These are phyloP conservation scores for Ennomos fuscantarius DNA, from an alignment of 2,888 invertebrate genomes.

Conservation along the genomic window DNA sequence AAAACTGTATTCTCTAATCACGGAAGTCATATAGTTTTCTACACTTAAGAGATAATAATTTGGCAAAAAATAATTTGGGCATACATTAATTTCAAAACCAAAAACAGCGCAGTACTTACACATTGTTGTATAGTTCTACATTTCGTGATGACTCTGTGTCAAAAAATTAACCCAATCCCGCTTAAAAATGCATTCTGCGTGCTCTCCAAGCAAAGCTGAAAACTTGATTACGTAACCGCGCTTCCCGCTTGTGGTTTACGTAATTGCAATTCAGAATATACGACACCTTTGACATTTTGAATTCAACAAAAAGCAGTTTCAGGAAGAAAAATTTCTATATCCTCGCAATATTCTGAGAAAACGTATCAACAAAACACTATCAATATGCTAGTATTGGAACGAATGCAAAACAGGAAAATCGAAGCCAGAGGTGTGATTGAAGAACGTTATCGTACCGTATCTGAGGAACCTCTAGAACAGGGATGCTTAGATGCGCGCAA, in stretches of 20 bases:
- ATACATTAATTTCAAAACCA: too few species aligned
- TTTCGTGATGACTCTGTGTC: not conserved
- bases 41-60: too few species aligned
- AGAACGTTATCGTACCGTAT: too few species aligned
- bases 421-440: too few species aligned
- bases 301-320: constrained; percentile 1
- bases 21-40: too few species aligned
- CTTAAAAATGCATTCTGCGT: constrained; percentile 19
- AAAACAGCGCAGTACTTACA: too few species aligned
- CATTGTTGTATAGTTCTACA: not conserved
- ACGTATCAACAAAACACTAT: too few species aligned
- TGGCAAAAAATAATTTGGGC: too few species aligned
- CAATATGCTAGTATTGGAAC: not conserved
- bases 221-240: constrained; percentile 24
- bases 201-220: constrained; percentile 6
- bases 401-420: not conserved
- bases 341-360: too few species aligned
- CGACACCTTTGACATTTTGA: constrained; percentile 16
- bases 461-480: too few species aligned
- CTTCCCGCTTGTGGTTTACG: constrained; percentile 16
- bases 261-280: constrained; percentile 19
- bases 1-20: too few species aligned
- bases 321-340: not conserved
- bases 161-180: not conserved
- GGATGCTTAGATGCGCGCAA: not conserved